Conservation (phyloP, 2,113 vertebrate species). For the Ginglymostoma cirratum region DNA sequence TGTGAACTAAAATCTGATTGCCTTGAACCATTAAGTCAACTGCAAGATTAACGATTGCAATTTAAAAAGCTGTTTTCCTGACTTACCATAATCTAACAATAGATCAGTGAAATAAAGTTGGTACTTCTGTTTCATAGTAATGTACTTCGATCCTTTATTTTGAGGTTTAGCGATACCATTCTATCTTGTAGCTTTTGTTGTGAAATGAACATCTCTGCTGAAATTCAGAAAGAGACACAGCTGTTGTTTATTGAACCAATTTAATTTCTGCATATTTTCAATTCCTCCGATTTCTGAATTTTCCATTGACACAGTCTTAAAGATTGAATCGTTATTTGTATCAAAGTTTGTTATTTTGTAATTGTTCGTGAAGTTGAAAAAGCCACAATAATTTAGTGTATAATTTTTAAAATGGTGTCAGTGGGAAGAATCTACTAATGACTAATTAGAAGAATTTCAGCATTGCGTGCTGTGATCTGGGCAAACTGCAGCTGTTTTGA, state of each 20-base stretch:
- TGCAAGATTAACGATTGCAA: slow-evolving; percentile 12
- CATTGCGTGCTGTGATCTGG: not conserved
- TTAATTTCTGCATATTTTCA: not conserved
- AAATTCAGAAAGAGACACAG: not conserved
- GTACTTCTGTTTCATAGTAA: slow-evolving; percentile 29
- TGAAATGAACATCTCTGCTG: not conserved
- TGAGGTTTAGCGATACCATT: not conserved
- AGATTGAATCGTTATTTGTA: not conserved
- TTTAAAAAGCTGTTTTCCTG: not conserved
- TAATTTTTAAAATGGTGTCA: not conserved
- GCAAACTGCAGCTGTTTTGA: too few species aligned
- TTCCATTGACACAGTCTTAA: not conserved
- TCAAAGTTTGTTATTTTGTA: not conserved
- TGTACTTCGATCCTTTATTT: not conserved
- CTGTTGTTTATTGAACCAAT: not conserved
- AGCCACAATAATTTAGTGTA: not conserved
- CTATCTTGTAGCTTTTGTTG: not conserved
- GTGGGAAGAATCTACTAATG: not conserved
- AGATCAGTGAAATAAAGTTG: not conserved
- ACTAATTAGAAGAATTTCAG: not conserved
- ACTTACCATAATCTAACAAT: not conserved
- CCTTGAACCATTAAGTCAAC: not conserved
- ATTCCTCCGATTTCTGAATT: not conserved
- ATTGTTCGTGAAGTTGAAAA: not conserved
- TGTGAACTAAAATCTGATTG: not conserved